Evolutionary conservation across 1,140 invertebrate species (phyloP), one percentile per base, ranked within the genome.

Genomic region (Drosophila yakuba): DNA sequence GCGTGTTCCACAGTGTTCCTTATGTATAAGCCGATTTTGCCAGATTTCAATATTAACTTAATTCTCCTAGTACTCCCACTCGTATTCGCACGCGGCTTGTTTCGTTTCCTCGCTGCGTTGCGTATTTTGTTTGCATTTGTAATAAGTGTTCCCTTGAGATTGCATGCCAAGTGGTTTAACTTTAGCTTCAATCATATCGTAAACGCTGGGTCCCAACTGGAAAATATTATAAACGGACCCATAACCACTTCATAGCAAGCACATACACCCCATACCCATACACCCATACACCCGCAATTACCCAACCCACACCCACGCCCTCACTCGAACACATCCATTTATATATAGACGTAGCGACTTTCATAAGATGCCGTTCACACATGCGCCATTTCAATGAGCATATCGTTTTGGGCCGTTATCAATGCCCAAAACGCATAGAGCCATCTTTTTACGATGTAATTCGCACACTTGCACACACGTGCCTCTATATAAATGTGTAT

Each of bases 391-490:
- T 76, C 74, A 76, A 76, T 78, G 69, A 86, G 74, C 82, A 86
- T 86, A 73, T 78, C 82, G 78, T 61, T 75, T 74, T 55, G 74
- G 74, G 48, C 59, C 72, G 66, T 88, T 88, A 83, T 89, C 84
- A 89, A 89, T 84, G 72, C 58, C 84, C 77, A 73, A 72, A 88
- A 74, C 84, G 61, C 77, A 84, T 88, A 84, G 78, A 89, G 51
- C 60, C 80, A 89, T 78, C 41, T 69, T 88, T 88, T 88, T 88
- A 88, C 84, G 84, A 89, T 80, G 83, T 88, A 74, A 88, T 80
- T 84, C 77, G 66, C 80, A 83, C 76, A 60, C 83, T 67, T 52
- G 48, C 56, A 80, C 44, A 39, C 39, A 58, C 76, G 20, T 36
- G 57, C 39, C n/a, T 25, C n/a, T 32, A n/a, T 23, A 35, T 36